Evolutionary conservation across 2,797 vertebrate species (phyloP), one percentile per base, ranked within the genome.

Genomic region (Orientallactaga sibirica): DNA sequence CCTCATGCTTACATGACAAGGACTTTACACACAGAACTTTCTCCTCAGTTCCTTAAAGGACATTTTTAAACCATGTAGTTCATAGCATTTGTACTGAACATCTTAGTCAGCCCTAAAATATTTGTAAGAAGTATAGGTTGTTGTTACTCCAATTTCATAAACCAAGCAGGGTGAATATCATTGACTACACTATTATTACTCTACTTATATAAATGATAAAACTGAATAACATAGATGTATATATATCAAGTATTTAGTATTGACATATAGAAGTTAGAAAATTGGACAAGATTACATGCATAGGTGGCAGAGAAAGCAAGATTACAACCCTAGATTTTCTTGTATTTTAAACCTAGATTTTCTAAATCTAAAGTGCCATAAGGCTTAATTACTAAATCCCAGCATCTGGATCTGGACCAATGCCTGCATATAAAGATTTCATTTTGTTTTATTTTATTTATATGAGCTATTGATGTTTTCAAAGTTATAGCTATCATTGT

Each of bases 131-230:
- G 18, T 37, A 55, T 29, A 12, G 12, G 27, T 16, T 4, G 0
- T 58, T 78, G 3, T 58, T 64, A 74, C 19, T 88, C 37, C 29
- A 82, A 22, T 76, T 92, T 79, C n/a, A 74, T 64, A 41, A 73
- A 67, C 64, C 48, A 9, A 76, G 85, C 78, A 94, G 91, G 29
- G 1, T 16, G 8, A 67, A 11, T 9, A 11, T 4, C 52, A 16
- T 15, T 18, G 16, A 81, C 19, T 37, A 15, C 29, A 55, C 22
- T 7, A 0, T 61, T 85, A 2, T 73, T 61, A 85, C 25, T 88
- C 12, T 15, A 75, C 8, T 79, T 91, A 79, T 27, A 86, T 27
- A 61, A 86, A 67, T 55, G 18, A 73, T 81, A 78, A 94, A 88
- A 62, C 2, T 14, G 14, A 76, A 12, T 15, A 4, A 8, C n/a